Evolutionary conservation across 2,113 vertebrate genomes (phyloP), one percentile per base, ranked within the genome.

Genomic region (Dolichotis patagonum): DNA sequence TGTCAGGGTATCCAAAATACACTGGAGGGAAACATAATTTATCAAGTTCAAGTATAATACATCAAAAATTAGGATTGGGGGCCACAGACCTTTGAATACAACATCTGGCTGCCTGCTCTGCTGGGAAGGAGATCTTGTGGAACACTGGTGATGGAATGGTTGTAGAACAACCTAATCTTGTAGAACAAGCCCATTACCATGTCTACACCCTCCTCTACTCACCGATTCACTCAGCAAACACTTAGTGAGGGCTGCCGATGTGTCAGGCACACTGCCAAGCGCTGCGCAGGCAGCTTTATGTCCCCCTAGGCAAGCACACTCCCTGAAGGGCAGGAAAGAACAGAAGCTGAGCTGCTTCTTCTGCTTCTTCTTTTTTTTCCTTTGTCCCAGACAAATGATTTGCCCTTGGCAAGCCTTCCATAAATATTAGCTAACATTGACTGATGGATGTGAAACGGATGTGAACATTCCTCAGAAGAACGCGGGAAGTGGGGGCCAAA

Each of bases 1-100:
- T 69, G 77, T 14, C 77, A 7, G 8, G 12, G 16, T 58, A 82
- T 78, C 24, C 81, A 95, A 92, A 69, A 91, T 32, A 81, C 28
- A 38, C 5, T 71, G 80, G n/a, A 75, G 63, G 65, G 71, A 91
- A 84, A 93, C 11, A 85, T 19, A 65, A 95, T 77, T 90, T 35
- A 87, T 92, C 82, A 85, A 85, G 52, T 49, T 91, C 32, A 77
- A 83, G 46, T 58, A 90, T 69, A 94, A 56, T 43, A 88, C 3
- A 38, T 87, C 49, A 32, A 58, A 62, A 96, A 52, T n/a, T 91
- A 84, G 67, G 60, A 73, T 81, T 2, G 4, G 54, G 5, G 54
- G 1, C 19, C 41, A 24, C 62, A 67, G 86, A 46, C 80, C 78
- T 93, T 43, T 62, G 5, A 43, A 38, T 8, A 22, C 84, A 87